These are phyloP conservation scores for Sebastes oblongus DNA, from an alignment of 2,797 vertebrate genomes.

Conservation along the genomic window DNA sequence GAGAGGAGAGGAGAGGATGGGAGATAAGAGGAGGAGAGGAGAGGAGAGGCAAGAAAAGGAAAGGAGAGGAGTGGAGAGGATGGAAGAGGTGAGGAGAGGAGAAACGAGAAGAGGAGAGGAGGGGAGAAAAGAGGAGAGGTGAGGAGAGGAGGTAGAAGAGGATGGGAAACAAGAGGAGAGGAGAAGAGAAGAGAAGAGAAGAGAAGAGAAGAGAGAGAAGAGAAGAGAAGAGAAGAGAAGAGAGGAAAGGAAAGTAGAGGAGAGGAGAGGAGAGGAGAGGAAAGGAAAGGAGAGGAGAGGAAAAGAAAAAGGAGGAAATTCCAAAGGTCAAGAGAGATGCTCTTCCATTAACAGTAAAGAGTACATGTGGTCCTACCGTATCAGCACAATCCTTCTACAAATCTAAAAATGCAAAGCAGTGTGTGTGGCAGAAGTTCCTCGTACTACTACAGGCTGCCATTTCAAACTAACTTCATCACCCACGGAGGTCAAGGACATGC, in stretches of 20 bases:
- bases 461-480: constrained; percentile 56
- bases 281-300: background rate
- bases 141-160: background rate
- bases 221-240: background rate
- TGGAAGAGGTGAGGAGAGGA: no score
- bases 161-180: background rate
- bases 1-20: no score
- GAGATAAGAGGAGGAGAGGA: background rate
- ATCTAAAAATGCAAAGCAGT: constrained; percentile 20
- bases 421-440: constrained; percentile 9
- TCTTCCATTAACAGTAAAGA: background rate
- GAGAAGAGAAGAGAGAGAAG: no score
- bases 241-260: background rate
- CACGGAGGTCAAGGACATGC: constrained; percentile 70
- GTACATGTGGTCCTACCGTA: background rate
- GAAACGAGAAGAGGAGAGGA: no score
- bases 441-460: constrained; percentile 5
- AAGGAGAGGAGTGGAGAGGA: background rate
- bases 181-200: no score
- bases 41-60: rapidly evolving
- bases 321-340: background rate
- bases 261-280: rapidly evolving
- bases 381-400: background rate
- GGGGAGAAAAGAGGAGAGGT: no score
- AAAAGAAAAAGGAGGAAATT: background rate